phyloP scores from a whole-genome alignment of 2,888 invertebrate species.

The Drosophila tanythrix region DNA sequence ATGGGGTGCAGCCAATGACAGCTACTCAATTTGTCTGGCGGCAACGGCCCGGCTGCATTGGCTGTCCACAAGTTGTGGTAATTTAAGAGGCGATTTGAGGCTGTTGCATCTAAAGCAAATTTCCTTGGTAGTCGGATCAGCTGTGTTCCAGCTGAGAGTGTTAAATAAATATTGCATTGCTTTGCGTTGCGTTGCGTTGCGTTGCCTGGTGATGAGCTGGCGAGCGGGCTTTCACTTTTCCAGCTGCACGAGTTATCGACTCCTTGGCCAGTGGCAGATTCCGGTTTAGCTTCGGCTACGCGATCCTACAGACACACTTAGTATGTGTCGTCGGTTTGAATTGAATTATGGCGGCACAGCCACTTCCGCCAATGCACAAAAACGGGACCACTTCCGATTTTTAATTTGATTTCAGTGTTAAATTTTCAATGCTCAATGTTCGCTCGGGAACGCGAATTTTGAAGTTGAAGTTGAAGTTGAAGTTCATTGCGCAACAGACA shows the following conservation, averaged over 20 bases:
- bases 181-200: background rate
- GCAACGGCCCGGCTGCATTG: constrained; percentile 29
- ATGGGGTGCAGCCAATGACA: constrained; percentile 23
- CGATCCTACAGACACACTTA: constrained; percentile 54
- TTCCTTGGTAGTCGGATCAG: constrained; percentile 23
- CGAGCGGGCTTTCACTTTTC: constrained; percentile 64
- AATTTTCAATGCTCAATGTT: background rate
- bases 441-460: constrained; percentile 30
- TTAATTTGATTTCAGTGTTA: constrained; percentile 38
- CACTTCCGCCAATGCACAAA: constrained; percentile 59
- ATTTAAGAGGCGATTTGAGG: constrained; percentile 4
- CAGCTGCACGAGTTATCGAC: constrained; percentile 18
- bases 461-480: constrained; percentile 59
- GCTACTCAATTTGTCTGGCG: constrained; percentile 60
- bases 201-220: constrained; percentile 2
- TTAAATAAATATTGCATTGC: constrained; percentile 31
- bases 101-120: constrained; percentile 21
- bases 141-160: constrained; percentile 26
- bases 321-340: constrained; percentile 11
- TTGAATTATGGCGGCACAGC: constrained; percentile 48
- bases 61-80: constrained; percentile 28
- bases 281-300: constrained; percentile 24
- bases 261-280: constrained; percentile 35
- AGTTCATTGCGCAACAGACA: constrained; percentile 74
- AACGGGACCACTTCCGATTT: constrained; percentile 70